These are phyloP conservation scores for Emydura subglobosa DNA, from an alignment of 2,113 vertebrate genomes.

Conservation along the genomic window DNA sequence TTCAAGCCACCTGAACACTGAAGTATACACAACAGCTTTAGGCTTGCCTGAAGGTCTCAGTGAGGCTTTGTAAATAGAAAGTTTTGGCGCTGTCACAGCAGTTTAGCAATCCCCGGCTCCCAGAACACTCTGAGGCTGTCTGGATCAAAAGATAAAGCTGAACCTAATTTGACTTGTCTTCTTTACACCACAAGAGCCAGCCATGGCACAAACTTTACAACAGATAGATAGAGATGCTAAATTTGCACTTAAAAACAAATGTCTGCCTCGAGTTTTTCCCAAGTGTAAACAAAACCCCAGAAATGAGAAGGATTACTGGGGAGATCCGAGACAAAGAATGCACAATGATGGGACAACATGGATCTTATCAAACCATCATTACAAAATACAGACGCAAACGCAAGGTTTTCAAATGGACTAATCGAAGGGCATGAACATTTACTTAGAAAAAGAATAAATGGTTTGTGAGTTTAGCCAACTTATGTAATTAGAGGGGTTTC, in stretches of 20 bases:
- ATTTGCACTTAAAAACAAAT: neutral
- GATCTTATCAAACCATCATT: slow-evolving; percentile 5
- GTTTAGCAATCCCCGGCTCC: neutral
- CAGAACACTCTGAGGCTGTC: rapidly evolving
- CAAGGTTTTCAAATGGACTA: neutral
- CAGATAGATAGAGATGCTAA: neutral
- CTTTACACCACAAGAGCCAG: neutral
- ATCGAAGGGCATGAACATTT: slow-evolving; percentile 62
- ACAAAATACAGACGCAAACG: neutral
- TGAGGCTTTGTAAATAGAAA: neutral
- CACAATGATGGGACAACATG: neutral
- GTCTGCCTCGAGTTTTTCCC: neutral
- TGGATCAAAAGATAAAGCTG: neutral
- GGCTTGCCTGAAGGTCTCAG: neutral
- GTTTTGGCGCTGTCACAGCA: neutral
- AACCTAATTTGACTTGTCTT: rapidly evolving
- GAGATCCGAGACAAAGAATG: neutral
- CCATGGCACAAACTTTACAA: rapidly evolving
- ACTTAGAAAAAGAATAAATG: slow-evolving; percentile 50
- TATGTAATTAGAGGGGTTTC: slow-evolving; percentile 62
- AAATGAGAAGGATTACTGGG: rapidly evolving
- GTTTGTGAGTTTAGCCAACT: slow-evolving; percentile 51
- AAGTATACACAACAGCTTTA: rapidly evolving
- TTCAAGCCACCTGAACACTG: neutral
- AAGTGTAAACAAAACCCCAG: neutral